Conservation (phyloP, 2,113 vertebrate genomes). For the Sylvia atricapilla region DNA sequence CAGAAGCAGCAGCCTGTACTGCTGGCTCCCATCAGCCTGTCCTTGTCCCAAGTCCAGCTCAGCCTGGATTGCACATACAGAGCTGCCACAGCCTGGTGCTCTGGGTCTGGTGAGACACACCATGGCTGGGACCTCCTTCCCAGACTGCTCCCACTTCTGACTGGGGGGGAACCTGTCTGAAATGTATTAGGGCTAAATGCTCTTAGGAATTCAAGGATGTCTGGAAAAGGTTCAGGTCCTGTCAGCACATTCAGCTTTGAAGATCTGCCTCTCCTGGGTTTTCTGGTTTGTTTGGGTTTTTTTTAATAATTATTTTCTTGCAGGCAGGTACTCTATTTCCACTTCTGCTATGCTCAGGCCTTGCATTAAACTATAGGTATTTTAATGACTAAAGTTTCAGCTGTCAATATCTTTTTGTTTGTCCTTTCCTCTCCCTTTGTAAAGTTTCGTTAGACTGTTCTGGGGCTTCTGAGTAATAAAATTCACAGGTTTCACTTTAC, state of each 20-base stretch:
- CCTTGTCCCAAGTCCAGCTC: not conserved
- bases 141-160: not conserved
- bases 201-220: not conserved
- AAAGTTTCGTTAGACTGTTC: not conserved
- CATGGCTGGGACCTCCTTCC: rapidly evolving
- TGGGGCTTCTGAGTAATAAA: not conserved
- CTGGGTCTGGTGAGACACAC: not conserved
- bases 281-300: not conserved
- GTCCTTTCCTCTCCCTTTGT: not conserved
- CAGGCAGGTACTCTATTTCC: not conserved
- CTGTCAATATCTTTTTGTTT: not conserved
- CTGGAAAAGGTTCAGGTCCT: not conserved
- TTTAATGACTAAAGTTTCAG: not conserved
- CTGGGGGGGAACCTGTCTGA: not conserved
- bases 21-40: rapidly evolving
- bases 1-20: not conserved
- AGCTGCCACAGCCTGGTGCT: not conserved
- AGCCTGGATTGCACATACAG: not conserved
- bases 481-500: not conserved
- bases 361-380: not conserved
- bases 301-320: not conserved
- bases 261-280: not conserved
- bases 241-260: not conserved
- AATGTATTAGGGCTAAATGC: not conserved
- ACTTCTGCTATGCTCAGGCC: not conserved